Conservation (phyloP, 2,888 invertebrate genomes). For the Tipula vernalis region DNA sequence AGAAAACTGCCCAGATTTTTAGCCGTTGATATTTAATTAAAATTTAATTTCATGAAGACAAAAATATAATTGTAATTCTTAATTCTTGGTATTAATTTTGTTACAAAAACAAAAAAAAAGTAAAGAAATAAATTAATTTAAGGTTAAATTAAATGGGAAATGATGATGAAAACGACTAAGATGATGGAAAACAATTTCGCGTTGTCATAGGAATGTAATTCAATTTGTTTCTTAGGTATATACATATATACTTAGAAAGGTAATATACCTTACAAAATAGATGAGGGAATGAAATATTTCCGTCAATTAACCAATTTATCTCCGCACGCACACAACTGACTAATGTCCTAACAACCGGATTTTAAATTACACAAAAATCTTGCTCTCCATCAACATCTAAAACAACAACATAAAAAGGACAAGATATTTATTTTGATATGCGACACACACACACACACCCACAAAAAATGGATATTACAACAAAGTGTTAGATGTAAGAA, state of each 20-base stretch:
- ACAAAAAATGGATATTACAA: not conserved
- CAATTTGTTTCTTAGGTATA: not conserved
- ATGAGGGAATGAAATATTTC: not conserved
- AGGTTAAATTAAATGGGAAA: slow-evolving; percentile 7
- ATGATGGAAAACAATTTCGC: slow-evolving; percentile 9
- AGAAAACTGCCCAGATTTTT: slow-evolving; percentile 6
- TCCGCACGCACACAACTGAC: not conserved
- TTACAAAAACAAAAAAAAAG: not conserved
- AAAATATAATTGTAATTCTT: slow-evolving; percentile 8
- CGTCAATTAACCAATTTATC: not conserved
- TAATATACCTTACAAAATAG: not conserved
- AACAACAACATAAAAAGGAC: not conserved
- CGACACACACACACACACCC: not conserved
- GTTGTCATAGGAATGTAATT: slow-evolving; percentile 9
- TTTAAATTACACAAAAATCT: not conserved
- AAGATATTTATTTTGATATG: slow-evolving; percentile 4
- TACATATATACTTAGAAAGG: not conserved
- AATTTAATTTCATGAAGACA: slow-evolving; percentile 8
- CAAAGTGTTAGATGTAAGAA: not conserved
- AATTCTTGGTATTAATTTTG: slow-evolving; percentile 6
- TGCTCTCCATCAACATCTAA: not conserved
- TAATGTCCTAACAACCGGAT: not conserved
- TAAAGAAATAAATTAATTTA: not conserved
- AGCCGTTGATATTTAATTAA: slow-evolving; percentile 10
- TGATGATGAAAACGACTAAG: not conserved